These are phyloP conservation scores for Falco concolor DNA, from an alignment of 2,797 vertebrate genomes.

Conservation along the genomic window DNA sequence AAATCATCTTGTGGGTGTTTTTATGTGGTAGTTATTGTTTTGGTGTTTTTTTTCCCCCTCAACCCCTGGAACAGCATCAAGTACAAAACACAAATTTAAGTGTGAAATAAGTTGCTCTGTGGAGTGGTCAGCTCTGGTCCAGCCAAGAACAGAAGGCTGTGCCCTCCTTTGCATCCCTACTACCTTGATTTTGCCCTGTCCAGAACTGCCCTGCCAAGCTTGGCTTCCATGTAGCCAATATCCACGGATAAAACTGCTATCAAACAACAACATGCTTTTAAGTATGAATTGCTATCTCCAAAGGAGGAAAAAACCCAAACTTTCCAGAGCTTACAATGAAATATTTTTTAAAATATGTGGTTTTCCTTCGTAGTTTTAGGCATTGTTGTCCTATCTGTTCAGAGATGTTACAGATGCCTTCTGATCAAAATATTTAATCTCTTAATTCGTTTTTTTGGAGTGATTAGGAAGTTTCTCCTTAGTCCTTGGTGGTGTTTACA, in stretches of 20 bases:
- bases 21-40: rapidly evolving
- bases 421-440: conserved; percentile 54
- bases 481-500: background rate
- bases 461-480: conserved; percentile 23
- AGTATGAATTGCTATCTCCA: background rate
- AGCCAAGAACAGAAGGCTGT: background rate
- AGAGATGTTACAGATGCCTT: background rate
- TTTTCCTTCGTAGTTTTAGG: background rate
- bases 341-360: background rate
- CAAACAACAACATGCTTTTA: background rate
- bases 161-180: background rate
- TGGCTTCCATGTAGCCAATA: background rate
- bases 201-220: background rate
- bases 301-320: background rate
- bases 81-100: background rate
- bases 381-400: background rate
- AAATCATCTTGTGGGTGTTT: background rate
- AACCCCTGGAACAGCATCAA: background rate
- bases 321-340: background rate
- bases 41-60: background rate
- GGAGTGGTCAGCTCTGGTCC: background rate
- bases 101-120: background rate
- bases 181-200: background rate
- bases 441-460: conserved; percentile 43
- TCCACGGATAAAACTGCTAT: background rate